A percentile compares a stretch with the other conserved stretches of the same genome.
These are phyloP conservation scores for Arvicanthis niloticus DNA, from an alignment of 2,113 vertebrate genomes.

Conservation along the genomic window DNA sequence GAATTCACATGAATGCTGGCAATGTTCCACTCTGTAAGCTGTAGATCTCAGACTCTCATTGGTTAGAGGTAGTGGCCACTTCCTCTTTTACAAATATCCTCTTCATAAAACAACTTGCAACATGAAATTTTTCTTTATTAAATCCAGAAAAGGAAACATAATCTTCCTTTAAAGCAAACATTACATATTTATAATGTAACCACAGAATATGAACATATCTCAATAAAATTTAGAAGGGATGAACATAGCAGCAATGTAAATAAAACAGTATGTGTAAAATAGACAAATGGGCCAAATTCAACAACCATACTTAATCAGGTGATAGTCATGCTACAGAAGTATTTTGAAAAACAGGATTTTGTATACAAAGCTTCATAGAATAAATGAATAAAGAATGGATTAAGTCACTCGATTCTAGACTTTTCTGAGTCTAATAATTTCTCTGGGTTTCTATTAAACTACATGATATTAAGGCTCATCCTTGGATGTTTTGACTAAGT, in stretches of 20 bases:
- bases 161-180: neutral
- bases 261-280: neutral
- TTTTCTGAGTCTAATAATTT: neutral
- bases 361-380: neutral
- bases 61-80: neutral
- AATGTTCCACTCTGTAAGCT: neutral
- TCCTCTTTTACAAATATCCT: neutral
- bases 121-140: neutral
- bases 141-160: neutral
- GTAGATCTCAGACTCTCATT: neutral
- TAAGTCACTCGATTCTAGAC: neutral
- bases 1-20: neutral
- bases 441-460: neutral
- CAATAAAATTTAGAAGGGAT: neutral
- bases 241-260: neutral
- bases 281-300: neutral
- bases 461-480: neutral
- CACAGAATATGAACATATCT: neutral
- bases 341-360: constrained; percentile 5
- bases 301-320: neutral
- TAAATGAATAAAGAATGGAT: neutral
- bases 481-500: neutral
- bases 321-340: neutral
- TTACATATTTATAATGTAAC: neutral
- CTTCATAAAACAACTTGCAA: neutral